A percentile compares a stretch with the other conserved stretches of the same genome.
phyloP scores from a whole-genome alignment of 2,113 vertebrate species.

The Kryptolebias marmoratus region DNA sequence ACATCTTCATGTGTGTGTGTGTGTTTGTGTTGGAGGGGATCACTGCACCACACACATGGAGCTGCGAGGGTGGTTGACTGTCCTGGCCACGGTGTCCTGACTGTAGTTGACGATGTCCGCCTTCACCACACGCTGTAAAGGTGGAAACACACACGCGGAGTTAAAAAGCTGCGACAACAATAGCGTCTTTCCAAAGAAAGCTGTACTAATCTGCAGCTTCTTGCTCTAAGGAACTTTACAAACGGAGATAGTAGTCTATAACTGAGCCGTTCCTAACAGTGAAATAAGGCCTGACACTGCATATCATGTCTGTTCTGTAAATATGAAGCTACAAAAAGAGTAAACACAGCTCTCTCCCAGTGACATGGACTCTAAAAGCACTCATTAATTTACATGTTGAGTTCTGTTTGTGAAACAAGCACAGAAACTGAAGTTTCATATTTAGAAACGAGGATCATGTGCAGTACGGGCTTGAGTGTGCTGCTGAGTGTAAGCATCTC shows the following conservation, averaged over 20 bases:
- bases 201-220: not conserved
- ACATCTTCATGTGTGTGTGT: slow-evolving; percentile 23
- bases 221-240: not conserved
- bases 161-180: slow-evolving; percentile 12
- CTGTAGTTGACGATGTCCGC: slow-evolving; percentile 99
- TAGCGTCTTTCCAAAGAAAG: not conserved
- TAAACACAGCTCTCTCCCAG: not conserved
- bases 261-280: not conserved
- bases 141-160: slow-evolving; percentile 8
- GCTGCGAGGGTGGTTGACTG: slow-evolving; percentile 90
- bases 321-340: not conserved
- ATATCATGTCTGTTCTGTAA: not conserved
- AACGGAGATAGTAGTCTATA: not conserved
- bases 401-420: not conserved
- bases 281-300: not conserved
- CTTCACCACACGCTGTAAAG: slow-evolving; percentile 92
- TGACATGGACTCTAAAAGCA: not conserved
- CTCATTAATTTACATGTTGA: not conserved
- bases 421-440: not conserved
- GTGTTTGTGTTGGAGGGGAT: slow-evolving; percentile 38
- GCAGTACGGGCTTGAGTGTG: not conserved
- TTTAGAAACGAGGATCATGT: not conserved
- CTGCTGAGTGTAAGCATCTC: not conserved
- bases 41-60: slow-evolving; percentile 90
- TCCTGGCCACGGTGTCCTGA: slow-evolving; percentile 90